Base-by-base conservation (phyloP, 2,113 vertebrate genomes). In the Clarias batrachus region DNA sequence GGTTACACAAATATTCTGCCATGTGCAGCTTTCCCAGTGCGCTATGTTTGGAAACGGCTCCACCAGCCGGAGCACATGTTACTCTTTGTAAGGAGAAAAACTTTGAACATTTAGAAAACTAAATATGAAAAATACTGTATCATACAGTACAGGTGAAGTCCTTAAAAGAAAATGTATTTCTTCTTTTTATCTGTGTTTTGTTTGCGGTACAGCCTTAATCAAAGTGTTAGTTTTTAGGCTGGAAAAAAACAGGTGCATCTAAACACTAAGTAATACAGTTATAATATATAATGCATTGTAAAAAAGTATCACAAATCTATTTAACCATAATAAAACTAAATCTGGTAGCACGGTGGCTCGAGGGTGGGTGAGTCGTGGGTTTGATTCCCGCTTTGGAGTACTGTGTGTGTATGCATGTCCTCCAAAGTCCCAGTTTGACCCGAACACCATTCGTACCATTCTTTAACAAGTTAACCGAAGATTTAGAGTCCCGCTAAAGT, bases 11-110 rank as follows among this genome's bases (percentile, higher is more conserved):
- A 66, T 17, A 25, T 73, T 52, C 11, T 74, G n/a, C 54, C 82
- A 84, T 33, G 57, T 87, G 87, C 17, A 21, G n/a, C 52, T 87
- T 84, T 84, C 86, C 82, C 86, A 87, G 21, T 3, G 17, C 11
- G 30, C 25, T 21, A 30, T 41, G 27, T 59, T 3, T 57, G 7
- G 14, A 79, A 41, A 70, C 33, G 19, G 21, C 14, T 14, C 8
- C 33, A 56, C 8, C 19, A 30, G 3, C 21, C 33, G 30, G 33
- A 65, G n/a, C 73, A 65, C 83, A 33, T 19, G n/a, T 77, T 8
- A 52, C 73, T 19, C 4, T 25, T 73, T 57, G 16, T 16, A 70
- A 52, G 33, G 56, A 1, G 6, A n/a, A 60, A 17, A 30, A 16
- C 9, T 8, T 17, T 8, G 4, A 71, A 37, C 5, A 37, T 54